Base-by-base conservation (phyloP, 2,888 invertebrate genomes). In the Acleris literana region DNA sequence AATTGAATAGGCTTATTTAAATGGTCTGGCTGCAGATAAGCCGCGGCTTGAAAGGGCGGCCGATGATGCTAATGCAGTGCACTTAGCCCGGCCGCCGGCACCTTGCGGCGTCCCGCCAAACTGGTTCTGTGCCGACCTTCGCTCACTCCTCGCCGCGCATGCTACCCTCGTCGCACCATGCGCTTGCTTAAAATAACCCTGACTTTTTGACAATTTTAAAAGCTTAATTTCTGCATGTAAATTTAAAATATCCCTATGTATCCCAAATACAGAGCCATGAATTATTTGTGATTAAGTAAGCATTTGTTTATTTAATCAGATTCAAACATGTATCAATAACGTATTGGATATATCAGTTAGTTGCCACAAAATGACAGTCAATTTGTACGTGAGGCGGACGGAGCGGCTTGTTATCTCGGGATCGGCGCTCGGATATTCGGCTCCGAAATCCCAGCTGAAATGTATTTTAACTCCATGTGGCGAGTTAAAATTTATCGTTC, bases 31-130 rank as follows among this genome's bases (percentile, higher is more conserved):
- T 74, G 79, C 80, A 86, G 90, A 90, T 90, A 90, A 90, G 87
- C 80, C 81, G 83, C 46, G 55, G 87, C 88, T 86, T 85, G 86
- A 90, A 91, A 90, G 90, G 89, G 89, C 88, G 82, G 83, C 81
- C 87, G 90, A 87, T 86, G 88, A 88, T 86, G 86, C 81, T 90
- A 91, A 88, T 90, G 85, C 85, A 87, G 84, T 85, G 89, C 87
- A 89, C 87, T 90, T 89, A 91, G 88, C 86, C 85, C 82, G 85
- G 87, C 85, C 85, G 77, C 78, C 83, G 86, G 89, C 92, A 91
- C 91, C 90, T 92, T 91, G 90, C 87, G 79, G 77, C 81, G 83
- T 85, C 85, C 88, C 82, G 83, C 82, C 82, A 88, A 92, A 92
- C 92, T 86, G 90, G 92, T 92, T 92, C 80, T 75, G 70, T 71